A percentile compares a stretch with the other conserved stretches of the same genome.
These are phyloP conservation scores for Crossocerus cetratus DNA, from an alignment of 2,888 invertebrate genomes.

Conservation along the genomic window DNA sequence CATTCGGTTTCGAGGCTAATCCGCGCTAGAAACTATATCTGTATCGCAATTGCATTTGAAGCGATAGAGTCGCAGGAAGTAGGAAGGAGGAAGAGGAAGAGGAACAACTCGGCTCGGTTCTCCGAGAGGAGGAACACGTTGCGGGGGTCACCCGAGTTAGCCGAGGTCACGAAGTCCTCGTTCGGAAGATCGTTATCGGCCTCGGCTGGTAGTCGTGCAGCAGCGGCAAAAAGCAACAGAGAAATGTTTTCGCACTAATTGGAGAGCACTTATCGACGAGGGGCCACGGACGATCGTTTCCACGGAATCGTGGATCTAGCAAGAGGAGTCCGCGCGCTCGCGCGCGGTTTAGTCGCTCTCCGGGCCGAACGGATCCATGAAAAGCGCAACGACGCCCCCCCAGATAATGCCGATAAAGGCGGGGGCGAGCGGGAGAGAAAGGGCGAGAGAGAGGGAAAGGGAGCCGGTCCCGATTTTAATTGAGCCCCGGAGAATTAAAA, in stretches of 20 bases:
- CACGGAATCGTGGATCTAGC: slow-evolving; percentile 73
- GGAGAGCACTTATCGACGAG: slow-evolving; percentile 70
- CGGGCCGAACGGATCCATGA: slow-evolving; percentile 57
- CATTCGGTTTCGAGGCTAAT: too few species aligned
- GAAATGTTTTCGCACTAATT: slow-evolving; percentile 72
- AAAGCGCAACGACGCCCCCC: slow-evolving; percentile 62
- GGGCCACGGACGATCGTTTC: slow-evolving; percentile 67
- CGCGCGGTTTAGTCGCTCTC: slow-evolving; percentile 53
- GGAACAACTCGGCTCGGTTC: slow-evolving; percentile 4
- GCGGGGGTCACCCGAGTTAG: slow-evolving; percentile 43
- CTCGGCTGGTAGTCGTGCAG: slow-evolving; percentile 42
- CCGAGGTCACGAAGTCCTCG: slow-evolving; percentile 54
- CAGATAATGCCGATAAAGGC: slow-evolving; percentile 70
- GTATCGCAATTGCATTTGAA: slow-evolving; percentile 18
- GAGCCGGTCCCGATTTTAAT: slow-evolving; percentile 57
- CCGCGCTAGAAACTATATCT: too few species aligned
- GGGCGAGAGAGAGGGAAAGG: slow-evolving; percentile 11
- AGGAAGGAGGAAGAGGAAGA: background rate
- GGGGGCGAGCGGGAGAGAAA: slow-evolving; percentile 39
- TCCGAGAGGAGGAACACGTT: slow-evolving; percentile 28
- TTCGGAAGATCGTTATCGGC: slow-evolving; percentile 57
- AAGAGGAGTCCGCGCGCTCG: slow-evolving; percentile 22
- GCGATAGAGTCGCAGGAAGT: slow-evolving; percentile 3
- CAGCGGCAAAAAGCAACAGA: slow-evolving; percentile 57
- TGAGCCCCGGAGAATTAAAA: slow-evolving; percentile 67